phyloP scores from a whole-genome alignment of 2,888 invertebrate species.

The Caenorhabditis zanzibari region DNA sequence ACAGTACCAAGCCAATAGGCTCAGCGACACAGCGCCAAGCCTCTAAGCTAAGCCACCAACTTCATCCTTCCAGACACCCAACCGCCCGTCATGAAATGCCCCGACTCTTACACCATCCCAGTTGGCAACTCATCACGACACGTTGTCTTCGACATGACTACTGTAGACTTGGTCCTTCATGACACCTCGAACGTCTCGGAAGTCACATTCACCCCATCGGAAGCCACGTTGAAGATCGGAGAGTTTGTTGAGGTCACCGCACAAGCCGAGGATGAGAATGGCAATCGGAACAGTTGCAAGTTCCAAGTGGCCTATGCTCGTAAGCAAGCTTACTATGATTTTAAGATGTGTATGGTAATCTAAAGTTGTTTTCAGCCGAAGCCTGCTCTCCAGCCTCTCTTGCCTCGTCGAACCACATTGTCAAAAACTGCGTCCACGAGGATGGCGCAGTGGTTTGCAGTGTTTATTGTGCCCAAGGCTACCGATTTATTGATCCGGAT shows the following conservation, averaged over 20 bases:
- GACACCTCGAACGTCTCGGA: slow-evolving; percentile 82
- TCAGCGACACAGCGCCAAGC: too few species aligned
- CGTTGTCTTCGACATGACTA: slow-evolving; percentile 80
- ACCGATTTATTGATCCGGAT: slow-evolving; percentile 78
- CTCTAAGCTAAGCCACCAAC: too few species aligned
- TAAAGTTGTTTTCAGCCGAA: slow-evolving; percentile 76
- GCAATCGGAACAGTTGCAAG: slow-evolving; percentile 82
- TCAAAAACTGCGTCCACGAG: slow-evolving; percentile 85
- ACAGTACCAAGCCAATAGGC: too few species aligned
- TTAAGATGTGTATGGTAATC: too few species aligned
- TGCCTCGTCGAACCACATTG: slow-evolving; percentile 91
- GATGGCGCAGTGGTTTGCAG: slow-evolving; percentile 87
- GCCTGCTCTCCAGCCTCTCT: slow-evolving; percentile 95
- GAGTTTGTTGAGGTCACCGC: slow-evolving; percentile 75
- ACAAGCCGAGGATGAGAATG: slow-evolving; percentile 79
- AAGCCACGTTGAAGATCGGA: slow-evolving; percentile 73
- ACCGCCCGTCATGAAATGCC: slow-evolving; percentile 83
- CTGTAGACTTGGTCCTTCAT: slow-evolving; percentile 80
- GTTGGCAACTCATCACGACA: slow-evolving; percentile 71
- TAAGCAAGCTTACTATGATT: too few species aligned
- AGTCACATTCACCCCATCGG: slow-evolving; percentile 78
- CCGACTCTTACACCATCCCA: slow-evolving; percentile 82
- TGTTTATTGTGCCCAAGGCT: slow-evolving; percentile 79
- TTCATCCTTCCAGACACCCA: slow-evolving; percentile 76
- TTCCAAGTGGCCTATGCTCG: slow-evolving; percentile 83